Base-by-base conservation (phyloP, 2,888 invertebrate genomes). In the Eudasyphora cyanicolor region DNA sequence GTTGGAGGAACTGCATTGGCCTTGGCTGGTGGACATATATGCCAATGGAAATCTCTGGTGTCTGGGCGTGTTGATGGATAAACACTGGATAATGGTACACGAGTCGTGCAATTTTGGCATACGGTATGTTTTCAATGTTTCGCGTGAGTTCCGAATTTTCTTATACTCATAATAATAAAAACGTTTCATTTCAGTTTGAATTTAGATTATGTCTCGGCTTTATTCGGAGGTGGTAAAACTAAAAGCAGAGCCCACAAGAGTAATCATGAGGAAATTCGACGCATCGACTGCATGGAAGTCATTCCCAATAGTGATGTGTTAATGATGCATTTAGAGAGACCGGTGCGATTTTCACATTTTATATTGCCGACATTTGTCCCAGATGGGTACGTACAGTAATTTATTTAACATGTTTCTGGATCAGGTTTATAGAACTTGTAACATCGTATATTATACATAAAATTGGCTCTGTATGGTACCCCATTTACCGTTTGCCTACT, bases 21-120 rank as follows among this genome's bases (percentile, higher is more conserved):
- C 96, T 0, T 97, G 97, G 97, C 92, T 95, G 87, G 96, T 95
- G 0, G 95, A 95, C 87, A 92, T 97, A 73, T 96, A 94, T 90
- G 92, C 94, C 0, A 94, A 96, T 88, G 97, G 97, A 2, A 90
- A 92, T 79, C 95, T 95, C 85, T 94, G 92, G 87, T 96, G 97
- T 88, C 93, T 95, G 60, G 96, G 96, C 5, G 93, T 95, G 42
- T 92, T 97, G 76, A 89, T 97, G 57, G 94, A 95, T 86, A 88
- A 92, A 2, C 91, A 94, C 19, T 96, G 96, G 96, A 93, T 96
- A 74, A 88, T 96, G 79, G 92, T 94, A 2, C 93, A 93, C 83
- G 92, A 93, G 76, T 92, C 92, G 14, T 96, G 96, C 88, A 89
- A 88, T 2, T 73, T 85, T 38, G 89, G 89, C 14, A 76, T 90